Conservation (phyloP, 2,888 invertebrate genomes). For the Dolomedes plantarius region DNA sequence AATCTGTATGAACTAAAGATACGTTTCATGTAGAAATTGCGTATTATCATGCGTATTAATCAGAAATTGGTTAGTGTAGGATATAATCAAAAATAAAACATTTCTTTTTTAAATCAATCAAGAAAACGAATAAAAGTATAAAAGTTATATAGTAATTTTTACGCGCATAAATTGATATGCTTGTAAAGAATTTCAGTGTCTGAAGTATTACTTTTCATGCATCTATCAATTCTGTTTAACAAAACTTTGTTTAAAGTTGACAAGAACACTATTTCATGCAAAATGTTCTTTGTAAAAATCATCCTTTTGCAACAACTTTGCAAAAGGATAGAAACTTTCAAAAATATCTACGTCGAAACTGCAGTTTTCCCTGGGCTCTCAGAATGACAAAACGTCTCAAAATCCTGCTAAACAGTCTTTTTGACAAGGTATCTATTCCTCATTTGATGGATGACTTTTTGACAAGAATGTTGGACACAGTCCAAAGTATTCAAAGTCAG, state of each 20-base stretch:
- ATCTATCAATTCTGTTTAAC: too few species aligned
- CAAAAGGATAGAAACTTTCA: neutral
- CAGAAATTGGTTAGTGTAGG: too few species aligned
- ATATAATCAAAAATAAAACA: too few species aligned
- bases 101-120: too few species aligned
- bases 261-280: neutral
- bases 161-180: too few species aligned
- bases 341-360: neutral
- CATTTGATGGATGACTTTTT: slow-evolving; percentile 1
- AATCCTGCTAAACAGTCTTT: slow-evolving; percentile 2
- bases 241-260: neutral
- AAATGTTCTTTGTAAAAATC: neutral
- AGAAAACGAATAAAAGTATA: too few species aligned
- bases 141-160: too few species aligned
- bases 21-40: too few species aligned
- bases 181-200: too few species aligned
- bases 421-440: slow-evolving; percentile 6
- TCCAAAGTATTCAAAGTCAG: slow-evolving; percentile 1
- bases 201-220: too few species aligned
- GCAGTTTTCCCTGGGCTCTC: neutral
- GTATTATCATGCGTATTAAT: too few species aligned
- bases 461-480: slow-evolving; percentile 11
- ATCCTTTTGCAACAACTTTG: neutral
- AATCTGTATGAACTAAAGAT: too few species aligned
- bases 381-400: neutral